phyloP scores from a whole-genome alignment of 2,797 vertebrate genomes.

The Pelobates cultripes region DNA sequence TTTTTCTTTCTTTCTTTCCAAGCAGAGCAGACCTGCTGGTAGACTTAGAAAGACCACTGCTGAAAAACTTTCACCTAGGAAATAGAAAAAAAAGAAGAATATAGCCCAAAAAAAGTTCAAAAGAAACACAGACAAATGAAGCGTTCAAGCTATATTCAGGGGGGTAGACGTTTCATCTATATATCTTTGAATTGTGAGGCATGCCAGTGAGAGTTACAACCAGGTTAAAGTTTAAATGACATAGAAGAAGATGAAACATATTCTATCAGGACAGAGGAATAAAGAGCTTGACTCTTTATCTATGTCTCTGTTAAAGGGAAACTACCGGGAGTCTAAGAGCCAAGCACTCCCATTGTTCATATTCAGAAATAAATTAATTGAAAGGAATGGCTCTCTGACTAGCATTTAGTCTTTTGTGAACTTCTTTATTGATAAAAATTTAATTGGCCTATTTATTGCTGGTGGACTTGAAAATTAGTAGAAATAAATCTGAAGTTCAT shows the following conservation, averaged over 20 bases:
- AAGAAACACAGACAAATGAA: conserved; percentile 74
- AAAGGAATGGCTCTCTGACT: conserved; percentile 78
- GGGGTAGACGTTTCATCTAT: conserved; percentile 76
- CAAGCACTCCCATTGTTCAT: conserved; percentile 74
- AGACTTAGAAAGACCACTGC: conserved; percentile 67
- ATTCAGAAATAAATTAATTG: conserved; percentile 77
- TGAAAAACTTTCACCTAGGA: conserved; percentile 69
- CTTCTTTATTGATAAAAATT: conserved; percentile 21
- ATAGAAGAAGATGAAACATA: conserved; percentile 77
- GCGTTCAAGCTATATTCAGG: conserved; percentile 76
- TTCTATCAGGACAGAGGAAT: conserved; percentile 76
- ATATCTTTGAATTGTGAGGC: conserved; percentile 77
- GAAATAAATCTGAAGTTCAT: background rate
- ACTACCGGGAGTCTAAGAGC: conserved; percentile 71
- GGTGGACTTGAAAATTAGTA: background rate
- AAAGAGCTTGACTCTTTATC: conserved; percentile 77
- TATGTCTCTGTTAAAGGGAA: conserved; percentile 71
- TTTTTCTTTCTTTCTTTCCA: conserved; percentile 34
- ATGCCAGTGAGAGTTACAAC: conserved; percentile 79
- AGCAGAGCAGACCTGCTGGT: conserved; percentile 61
- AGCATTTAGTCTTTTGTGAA: conserved; percentile 63
- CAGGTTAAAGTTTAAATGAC: conserved; percentile 84
- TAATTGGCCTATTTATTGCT: background rate
- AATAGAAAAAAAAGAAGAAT: conserved; percentile 64
- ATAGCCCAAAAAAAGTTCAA: conserved; percentile 77